Evolutionary conservation across 1,140 invertebrate species (phyloP).

Genomic region (Reticulitermes speratus): DNA sequence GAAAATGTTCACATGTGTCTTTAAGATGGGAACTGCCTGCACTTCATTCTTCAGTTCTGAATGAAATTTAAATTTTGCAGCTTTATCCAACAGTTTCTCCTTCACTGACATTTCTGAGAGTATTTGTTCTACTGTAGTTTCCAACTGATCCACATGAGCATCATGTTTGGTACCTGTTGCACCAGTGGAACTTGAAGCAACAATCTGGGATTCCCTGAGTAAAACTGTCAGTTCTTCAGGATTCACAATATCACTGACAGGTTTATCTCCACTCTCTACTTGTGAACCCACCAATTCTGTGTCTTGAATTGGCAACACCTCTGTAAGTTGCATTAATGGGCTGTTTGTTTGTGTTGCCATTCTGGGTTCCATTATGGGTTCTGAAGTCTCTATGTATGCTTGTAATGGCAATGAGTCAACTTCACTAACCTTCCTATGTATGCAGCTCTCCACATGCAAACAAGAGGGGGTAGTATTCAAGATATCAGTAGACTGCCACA

Average conservation of each 20-base stretch:
- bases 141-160: slow-evolving; percentile 38
- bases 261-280: not conserved
- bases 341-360: too few species aligned
- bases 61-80: not conserved
- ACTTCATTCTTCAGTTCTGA: slow-evolving; percentile 7
- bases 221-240: not conserved
- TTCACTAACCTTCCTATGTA: too few species aligned
- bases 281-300: not conserved
- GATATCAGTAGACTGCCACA: too few species aligned
- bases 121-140: slow-evolving; percentile 38
- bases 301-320: not conserved
- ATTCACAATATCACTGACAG: not conserved
- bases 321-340: too few species aligned
- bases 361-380: too few species aligned
- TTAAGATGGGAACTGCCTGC: not conserved
- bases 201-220: too few species aligned
- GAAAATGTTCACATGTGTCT: slow-evolving; percentile 3
- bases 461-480: too few species aligned
- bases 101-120: slow-evolving; percentile 36
- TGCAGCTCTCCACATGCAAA: too few species aligned
- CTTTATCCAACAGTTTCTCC: slow-evolving; percentile 29
- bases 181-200: too few species aligned
- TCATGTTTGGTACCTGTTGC: not conserved
- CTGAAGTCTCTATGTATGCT: too few species aligned
- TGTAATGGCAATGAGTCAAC: too few species aligned